Evolutionary conservation across 2,113 vertebrate genomes (phyloP).

Genomic region (Crocuta crocuta): DNA sequence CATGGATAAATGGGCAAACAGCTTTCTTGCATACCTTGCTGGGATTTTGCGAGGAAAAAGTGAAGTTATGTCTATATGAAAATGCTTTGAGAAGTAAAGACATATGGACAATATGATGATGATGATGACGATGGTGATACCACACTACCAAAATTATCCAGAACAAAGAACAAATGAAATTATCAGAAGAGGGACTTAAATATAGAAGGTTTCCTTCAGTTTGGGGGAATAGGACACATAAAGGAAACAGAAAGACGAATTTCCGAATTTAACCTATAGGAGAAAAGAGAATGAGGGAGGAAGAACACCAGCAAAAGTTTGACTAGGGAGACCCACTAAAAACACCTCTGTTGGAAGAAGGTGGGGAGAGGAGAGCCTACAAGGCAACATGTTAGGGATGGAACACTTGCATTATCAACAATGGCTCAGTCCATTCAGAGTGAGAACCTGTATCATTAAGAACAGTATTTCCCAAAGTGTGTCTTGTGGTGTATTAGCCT

Average conservation of each 20-base stretch:
- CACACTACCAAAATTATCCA: not conserved
- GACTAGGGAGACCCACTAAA: not conserved
- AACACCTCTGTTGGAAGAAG: not conserved
- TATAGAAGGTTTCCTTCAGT: not conserved
- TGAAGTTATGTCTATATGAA: not conserved
- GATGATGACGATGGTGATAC: not conserved
- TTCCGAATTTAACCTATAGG: not conserved
- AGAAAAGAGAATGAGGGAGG: not conserved
- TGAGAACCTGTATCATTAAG: not conserved
- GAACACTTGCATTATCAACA: not conserved
- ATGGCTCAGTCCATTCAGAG: not conserved
- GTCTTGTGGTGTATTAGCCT: not conserved
- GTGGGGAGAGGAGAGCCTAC: too few species aligned
- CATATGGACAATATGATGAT: not conserved
- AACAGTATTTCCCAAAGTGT: not conserved
- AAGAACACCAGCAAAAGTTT: not conserved
- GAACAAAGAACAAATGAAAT: not conserved
- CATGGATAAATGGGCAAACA: not conserved
- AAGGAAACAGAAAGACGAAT: not conserved
- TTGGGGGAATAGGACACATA: not conserved
- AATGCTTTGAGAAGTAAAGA: not conserved
- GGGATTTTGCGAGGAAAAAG: not conserved
- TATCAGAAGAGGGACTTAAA: not conserved
- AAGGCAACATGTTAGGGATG: not conserved
- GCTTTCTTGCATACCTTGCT: not conserved